Evolutionary conservation across 2,888 invertebrate species (phyloP), one percentile per base, ranked within the genome.

Genomic region (Sclerodermus sp.): DNA sequence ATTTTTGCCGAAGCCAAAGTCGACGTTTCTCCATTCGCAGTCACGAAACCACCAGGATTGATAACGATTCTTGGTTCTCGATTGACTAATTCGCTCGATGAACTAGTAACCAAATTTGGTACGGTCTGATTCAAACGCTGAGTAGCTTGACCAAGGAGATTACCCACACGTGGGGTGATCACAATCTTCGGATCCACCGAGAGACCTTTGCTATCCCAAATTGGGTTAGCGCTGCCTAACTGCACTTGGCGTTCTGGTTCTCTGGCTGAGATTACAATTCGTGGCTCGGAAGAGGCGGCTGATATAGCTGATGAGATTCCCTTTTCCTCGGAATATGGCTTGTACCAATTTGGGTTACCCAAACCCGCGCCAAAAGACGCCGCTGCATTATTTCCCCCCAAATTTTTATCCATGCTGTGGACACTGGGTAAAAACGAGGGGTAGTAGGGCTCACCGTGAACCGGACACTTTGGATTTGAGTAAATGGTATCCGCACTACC

Each of bases 311-410:
- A 52, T 3, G 53, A 51, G 4, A 18, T 34, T 1, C 58, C 60
- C 31, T 57, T 58, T 8, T 48, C 49, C 4, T 46, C 45, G 4
- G 44, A 18, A 1, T 53, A 17, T 2, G 68, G 60, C 44, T 62
- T 68, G 58, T 69, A 72, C 72, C 72, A 73, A 57, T 72, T 71
- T 3, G 70, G 67, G 54, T 73, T 73, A 1, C 69, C 69, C 15
- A 68, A 57, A 1, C 55, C 62, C 1, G 57, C 51, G 6, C 62
- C 58, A 3, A 57, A 4, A 1, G 57, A 16, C 1, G 42, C 41
- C 5, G 18, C 42, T 1, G 64, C 60, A 38, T 57, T 59, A 3
- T 23, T 23, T 5, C 23, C 8, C 1, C 70, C 70, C 3, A 69
- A 51, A 45, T 56, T 62, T 13, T 63, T 61, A 44, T 67, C 70